Evolutionary conservation across 2,797 vertebrate species (phyloP), one percentile per base, ranked within the genome.

Genomic region (Avahi laniger): DNA sequence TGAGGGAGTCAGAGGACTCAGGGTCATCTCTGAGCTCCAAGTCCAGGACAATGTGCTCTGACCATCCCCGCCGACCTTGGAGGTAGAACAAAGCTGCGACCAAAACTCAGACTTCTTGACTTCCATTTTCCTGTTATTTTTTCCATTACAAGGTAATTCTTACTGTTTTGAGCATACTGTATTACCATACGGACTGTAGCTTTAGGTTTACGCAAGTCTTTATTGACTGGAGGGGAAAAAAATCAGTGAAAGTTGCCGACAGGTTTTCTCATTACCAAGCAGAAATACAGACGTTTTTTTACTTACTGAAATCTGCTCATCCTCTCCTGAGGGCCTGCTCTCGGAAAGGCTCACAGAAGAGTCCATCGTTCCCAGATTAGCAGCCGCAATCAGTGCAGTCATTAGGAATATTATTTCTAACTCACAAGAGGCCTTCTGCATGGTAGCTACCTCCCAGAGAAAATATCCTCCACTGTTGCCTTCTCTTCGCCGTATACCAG

Each of bases 11-110:
- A 1, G 43, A 22, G 0, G 20, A 24, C 8, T 3, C 9, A 0
- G 3, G 1, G 15, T 61, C 35, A 3, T 1, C 15, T 17, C 50
- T 63, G 7, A 4, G 38, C n/a, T 30, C n/a, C 4, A 5, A 20
- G 10, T 5, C 61, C 0, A 1, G 20, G 73, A 13, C 0, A 0
- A 0, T 20, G 35, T 41, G 22, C 30, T 20, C 46, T 1, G 33
- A 4, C 1, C 10, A 0, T 9, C n/a, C 22, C 13, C 11, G 0
- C 1, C 5, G 63, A 41, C 12, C 8, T 1, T 0, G 22, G 69
- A 17, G 41, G 9, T 4, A 0, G 54, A 59, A 13, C 30, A 22
- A 24, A 30, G 52, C 17, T 5, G 43, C 7, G 79, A 1, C n/a
- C 9, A 7, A 43, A 30, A 22, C 15, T 30, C 14, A 18, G 28